Evolutionary conservation across 2,888 invertebrate genomes (phyloP).

Genomic region (Phortica magna): DNA sequence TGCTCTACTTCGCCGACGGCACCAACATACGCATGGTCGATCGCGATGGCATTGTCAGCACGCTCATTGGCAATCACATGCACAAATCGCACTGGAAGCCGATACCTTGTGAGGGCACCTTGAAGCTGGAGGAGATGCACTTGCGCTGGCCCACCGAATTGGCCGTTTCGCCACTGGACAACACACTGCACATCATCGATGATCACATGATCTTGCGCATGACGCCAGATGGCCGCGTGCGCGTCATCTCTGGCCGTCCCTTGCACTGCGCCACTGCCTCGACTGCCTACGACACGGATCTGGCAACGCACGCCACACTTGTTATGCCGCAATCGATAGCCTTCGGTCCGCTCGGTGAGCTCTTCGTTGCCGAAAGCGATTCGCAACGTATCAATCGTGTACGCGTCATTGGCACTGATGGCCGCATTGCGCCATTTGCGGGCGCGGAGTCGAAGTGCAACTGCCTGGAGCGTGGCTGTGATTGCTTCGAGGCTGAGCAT

Average conservation of each 20-base stretch:
- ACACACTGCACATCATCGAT: conserved; percentile 96
- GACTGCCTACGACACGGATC: conserved; percentile 88
- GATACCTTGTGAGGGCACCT: conserved; percentile 93
- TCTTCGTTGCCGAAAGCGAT: conserved; percentile 97
- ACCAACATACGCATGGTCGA: conserved; percentile 96
- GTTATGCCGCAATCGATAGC: conserved; percentile 97
- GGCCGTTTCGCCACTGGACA: conserved; percentile 95
- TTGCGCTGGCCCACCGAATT: conserved; percentile 97
- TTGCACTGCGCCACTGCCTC: conserved; percentile 93
- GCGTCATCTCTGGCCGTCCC: conserved; percentile 95
- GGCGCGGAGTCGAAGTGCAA: conserved; percentile 97
- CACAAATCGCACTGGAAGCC: conserved; percentile 96
- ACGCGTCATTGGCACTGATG: conserved; percentile 94
- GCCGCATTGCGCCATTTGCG: conserved; percentile 94
- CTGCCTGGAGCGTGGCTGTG: conserved; percentile 93
- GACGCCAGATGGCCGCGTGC: conserved; percentile 93
- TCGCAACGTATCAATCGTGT: conserved; percentile 95
- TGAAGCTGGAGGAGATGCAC: conserved; percentile 95
- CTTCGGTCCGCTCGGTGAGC: conserved; percentile 93
- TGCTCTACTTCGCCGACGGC: conserved; percentile 96
- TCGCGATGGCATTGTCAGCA: conserved; percentile 93
- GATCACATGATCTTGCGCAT: conserved; percentile 96
- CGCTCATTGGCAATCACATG: conserved; percentile 95
- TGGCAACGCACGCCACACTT: conserved; percentile 93
- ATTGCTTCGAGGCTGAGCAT: conserved; percentile 95